These are phyloP conservation scores for Cryptoleucopteryx plumbea DNA, from an alignment of 2,113 vertebrate species.

Conservation along the genomic window DNA sequence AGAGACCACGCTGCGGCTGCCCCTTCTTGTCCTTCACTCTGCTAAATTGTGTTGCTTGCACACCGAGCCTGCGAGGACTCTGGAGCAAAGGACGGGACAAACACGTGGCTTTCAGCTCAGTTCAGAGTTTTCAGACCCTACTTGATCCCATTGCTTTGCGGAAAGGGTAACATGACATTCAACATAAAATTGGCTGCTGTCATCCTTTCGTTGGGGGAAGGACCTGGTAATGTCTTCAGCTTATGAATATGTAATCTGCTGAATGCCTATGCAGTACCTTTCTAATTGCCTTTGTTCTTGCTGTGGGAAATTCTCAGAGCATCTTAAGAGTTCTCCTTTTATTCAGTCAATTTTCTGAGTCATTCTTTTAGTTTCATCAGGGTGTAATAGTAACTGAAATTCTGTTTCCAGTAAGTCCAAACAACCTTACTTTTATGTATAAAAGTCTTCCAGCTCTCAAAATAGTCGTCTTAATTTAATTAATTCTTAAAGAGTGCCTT, in stretches of 20 bases:
- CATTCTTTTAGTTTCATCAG: background rate
- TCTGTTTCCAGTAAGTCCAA: background rate
- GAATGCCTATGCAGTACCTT: background rate
- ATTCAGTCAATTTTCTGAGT: background rate
- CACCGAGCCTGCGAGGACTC: accelerated
- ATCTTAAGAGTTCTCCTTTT: background rate
- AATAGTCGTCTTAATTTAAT: slow-evolving; percentile 32
- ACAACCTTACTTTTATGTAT: background rate
- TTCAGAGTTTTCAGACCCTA: background rate
- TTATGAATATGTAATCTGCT: background rate
- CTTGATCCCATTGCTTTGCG: background rate
- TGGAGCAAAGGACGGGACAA: background rate
- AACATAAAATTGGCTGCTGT: background rate
- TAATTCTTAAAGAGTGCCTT: slow-evolving; percentile 32
- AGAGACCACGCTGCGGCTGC: accelerated
- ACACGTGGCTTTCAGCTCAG: background rate
- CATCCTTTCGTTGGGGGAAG: background rate
- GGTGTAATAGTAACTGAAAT: background rate
- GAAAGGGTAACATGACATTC: background rate
- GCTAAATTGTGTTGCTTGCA: no score
- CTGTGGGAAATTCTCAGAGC: background rate
- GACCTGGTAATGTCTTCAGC: background rate
- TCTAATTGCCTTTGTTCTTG: slow-evolving; percentile 29
- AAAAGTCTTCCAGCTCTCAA: slow-evolving; percentile 4
- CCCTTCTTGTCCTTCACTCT: background rate